Evolutionary conservation across 1,140 invertebrate species (phyloP).

Genomic region (Harlomillsia oculata): DNA sequence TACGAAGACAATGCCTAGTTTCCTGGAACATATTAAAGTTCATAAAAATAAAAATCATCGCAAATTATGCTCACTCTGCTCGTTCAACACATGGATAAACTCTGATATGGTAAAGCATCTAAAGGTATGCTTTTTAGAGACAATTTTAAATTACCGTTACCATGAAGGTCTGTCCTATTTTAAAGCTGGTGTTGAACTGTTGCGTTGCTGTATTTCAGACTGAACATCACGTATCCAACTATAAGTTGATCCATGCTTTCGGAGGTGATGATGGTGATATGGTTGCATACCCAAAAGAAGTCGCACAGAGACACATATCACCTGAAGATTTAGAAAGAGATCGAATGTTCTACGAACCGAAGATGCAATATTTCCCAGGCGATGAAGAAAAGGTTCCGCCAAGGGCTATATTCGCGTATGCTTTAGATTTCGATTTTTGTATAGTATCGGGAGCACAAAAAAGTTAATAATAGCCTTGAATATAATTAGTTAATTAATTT

Average conservation of each 20-base stretch:
- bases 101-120: slow-evolving; percentile 46
- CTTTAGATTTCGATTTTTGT: no score
- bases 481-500: neutral
- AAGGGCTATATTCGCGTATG: slow-evolving; percentile 53
- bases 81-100: slow-evolving; percentile 41
- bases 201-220: slow-evolving; percentile 40
- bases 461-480: no score
- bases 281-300: slow-evolving; percentile 49
- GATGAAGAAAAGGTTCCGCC: slow-evolving; percentile 55
- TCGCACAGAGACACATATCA: slow-evolving; percentile 37
- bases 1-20: slow-evolving; percentile 40
- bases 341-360: slow-evolving; percentile 37
- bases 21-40: slow-evolving; percentile 43
- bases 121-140: slow-evolving; percentile 42
- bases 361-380: slow-evolving; percentile 46
- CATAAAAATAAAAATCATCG: slow-evolving; percentile 47
- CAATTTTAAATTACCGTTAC: slow-evolving; percentile 35
- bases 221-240: slow-evolving; percentile 14
- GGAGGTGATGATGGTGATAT: slow-evolving; percentile 44
- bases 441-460: no score
- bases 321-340: slow-evolving; percentile 36
- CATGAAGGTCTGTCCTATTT: neutral
- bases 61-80: slow-evolving; percentile 47
- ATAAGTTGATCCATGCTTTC: neutral
- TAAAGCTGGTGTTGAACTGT: slow-evolving; percentile 35